These are phyloP conservation scores for Percopsis omiscomaycus DNA, from an alignment of 2,797 vertebrate genomes.

Conservation along the genomic window DNA sequence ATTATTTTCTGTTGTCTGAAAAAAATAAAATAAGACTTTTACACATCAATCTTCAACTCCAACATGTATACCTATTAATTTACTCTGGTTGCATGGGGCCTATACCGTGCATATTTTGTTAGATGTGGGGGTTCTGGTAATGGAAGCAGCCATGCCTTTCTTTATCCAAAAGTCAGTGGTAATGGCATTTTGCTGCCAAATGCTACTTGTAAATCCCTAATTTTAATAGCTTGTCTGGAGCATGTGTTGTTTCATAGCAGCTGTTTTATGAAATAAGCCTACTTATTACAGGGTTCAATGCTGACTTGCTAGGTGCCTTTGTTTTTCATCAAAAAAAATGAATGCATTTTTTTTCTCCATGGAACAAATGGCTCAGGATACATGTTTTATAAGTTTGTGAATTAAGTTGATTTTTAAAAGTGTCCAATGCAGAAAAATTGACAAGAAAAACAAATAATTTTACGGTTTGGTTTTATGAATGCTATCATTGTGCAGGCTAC, in stretches of 20 bases:
- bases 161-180: constrained; percentile 59
- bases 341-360: constrained; percentile 30
- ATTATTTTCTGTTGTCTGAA: no score
- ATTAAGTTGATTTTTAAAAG: constrained; percentile 34
- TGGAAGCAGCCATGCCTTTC: constrained; percentile 49
- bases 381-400: constrained; percentile 30
- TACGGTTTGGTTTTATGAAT: constrained; percentile 9
- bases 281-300: constrained; percentile 51
- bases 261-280: constrained; percentile 41
- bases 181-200: constrained; percentile 77
- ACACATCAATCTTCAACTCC: no score
- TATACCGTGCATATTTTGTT: constrained; percentile 27
- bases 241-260: constrained; percentile 55
- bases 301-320: constrained; percentile 45
- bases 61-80: no score
- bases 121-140: constrained; percentile 22
- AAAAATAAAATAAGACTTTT: no score
- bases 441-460: constrained; percentile 2
- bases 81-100: neutral
- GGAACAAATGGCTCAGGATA: constrained; percentile 4
- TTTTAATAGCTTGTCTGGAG: constrained; percentile 56
- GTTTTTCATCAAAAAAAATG: constrained; percentile 54
- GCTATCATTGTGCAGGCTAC: neutral
- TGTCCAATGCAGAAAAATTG: constrained; percentile 35
- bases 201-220: constrained; percentile 63